phyloP scores from a whole-genome alignment of 2,113 vertebrate genomes.

The Anarhynchus alexandrinus region DNA sequence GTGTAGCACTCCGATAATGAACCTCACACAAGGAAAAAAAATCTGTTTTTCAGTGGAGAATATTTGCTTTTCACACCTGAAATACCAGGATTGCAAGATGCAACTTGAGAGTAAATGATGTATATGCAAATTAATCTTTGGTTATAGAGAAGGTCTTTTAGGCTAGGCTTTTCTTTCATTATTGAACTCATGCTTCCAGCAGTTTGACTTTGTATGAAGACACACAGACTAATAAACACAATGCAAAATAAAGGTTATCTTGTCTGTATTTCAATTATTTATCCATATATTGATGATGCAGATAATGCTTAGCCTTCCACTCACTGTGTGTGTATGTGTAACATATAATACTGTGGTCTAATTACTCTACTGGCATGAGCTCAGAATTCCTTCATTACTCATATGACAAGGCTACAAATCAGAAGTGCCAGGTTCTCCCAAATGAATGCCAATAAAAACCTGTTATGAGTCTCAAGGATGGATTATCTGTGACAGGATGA shows the following conservation, averaged over 20 bases:
- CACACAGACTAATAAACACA: not conserved
- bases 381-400: not conserved
- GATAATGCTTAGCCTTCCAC: not conserved
- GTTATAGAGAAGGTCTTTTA: not conserved
- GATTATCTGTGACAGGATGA: conserved; percentile 1
- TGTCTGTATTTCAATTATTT: not conserved
- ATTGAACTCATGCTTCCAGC: not conserved
- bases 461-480: not conserved
- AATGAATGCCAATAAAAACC: not conserved
- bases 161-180: not conserved
- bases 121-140: not conserved
- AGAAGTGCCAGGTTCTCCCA: not conserved
- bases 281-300: not conserved
- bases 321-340: not conserved
- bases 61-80: not conserved
- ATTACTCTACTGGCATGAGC: not conserved
- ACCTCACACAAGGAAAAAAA: not conserved
- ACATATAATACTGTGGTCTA: not conserved
- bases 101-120: not conserved
- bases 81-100: not conserved
- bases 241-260: not conserved
- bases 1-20: not conserved
- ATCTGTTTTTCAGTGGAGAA: not conserved
- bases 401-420: not conserved
- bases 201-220: not conserved